phyloP scores from a whole-genome alignment of 2,113 vertebrate species.

The Cyprinodon variegatus region DNA sequence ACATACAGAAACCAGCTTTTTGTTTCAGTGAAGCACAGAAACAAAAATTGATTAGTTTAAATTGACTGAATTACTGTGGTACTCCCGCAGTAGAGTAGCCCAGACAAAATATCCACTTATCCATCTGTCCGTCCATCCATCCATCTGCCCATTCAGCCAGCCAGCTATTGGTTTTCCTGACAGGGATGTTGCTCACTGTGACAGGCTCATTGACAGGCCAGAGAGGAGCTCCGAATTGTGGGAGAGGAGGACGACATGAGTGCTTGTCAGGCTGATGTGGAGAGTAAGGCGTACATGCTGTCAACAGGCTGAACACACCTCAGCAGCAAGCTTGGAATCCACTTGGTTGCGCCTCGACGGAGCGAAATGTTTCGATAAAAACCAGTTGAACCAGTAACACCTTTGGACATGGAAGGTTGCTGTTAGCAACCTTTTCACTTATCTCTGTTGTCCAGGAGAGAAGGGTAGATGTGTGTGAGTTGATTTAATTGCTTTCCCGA shows the following conservation, averaged over 20 bases:
- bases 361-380: conserved; percentile 24
- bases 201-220: conserved; percentile 55
- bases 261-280: conserved; percentile 47
- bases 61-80: conserved; percentile 44
- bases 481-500: conserved; percentile 56
- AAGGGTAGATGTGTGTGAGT: conserved; percentile 22
- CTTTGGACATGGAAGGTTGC: conserved; percentile 8
- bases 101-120: conserved; percentile 44
- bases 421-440: conserved; percentile 22
- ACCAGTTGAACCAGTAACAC: conserved; percentile 56
- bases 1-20: conserved; percentile 32
- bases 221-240: conserved; percentile 36
- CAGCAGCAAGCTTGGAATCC: conserved; percentile 50
- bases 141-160: conserved; percentile 20
- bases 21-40: conserved; percentile 31
- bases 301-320: conserved; percentile 46
- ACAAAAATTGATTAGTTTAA: conserved; percentile 54
- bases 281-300: conserved; percentile 20
- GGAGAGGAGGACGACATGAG: conserved; percentile 35
- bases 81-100: conserved; percentile 23
- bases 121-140: conserved; percentile 34
- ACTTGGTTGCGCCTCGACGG: background rate
- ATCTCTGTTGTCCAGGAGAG: conserved; percentile 15
- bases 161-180: conserved; percentile 36
- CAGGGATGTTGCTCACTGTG: conserved; percentile 48